A percentile compares a stretch with the other conserved stretches of the same genome.
phyloP scores from a whole-genome alignment of 2,113 vertebrate genomes.

The Eretmochelys imbricata region DNA sequence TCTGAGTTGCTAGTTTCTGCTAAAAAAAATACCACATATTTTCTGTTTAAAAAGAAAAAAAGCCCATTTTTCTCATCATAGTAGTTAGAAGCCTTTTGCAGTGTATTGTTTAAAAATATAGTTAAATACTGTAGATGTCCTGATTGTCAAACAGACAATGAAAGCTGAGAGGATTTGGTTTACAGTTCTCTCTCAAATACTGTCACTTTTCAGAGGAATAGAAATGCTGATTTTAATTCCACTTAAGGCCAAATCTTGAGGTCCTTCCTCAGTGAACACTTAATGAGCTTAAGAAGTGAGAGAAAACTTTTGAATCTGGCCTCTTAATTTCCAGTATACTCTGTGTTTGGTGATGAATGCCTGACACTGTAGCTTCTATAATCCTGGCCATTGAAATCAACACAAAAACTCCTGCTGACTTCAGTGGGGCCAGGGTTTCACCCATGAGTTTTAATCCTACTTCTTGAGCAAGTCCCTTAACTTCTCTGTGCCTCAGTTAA shows the following conservation, averaged over 20 bases:
- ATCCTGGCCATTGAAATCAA: neutral
- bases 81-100: neutral
- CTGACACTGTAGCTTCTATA: neutral
- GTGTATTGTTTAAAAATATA: neutral
- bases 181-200: neutral
- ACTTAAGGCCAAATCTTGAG: neutral
- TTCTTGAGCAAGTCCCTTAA: neutral
- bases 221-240: neutral
- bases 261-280: neutral
- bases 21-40: neutral
- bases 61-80: neutral
- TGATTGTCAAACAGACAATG: neutral
- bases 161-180: neutral
- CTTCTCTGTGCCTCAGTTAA: neutral
- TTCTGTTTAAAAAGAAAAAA: neutral
- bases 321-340: neutral
- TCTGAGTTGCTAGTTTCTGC: neutral
- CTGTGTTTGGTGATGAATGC: neutral
- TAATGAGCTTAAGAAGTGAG: neutral
- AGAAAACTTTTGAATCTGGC: neutral
- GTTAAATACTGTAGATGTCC: neutral
- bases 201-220: neutral
- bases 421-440: neutral
- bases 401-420: neutral
- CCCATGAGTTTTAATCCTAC: neutral